Percentiles rank a stretch among this genome's conserved stretches.
Conservation (phyloP, 2,888 invertebrate genomes). For the Druceiella hillmani region DNA sequence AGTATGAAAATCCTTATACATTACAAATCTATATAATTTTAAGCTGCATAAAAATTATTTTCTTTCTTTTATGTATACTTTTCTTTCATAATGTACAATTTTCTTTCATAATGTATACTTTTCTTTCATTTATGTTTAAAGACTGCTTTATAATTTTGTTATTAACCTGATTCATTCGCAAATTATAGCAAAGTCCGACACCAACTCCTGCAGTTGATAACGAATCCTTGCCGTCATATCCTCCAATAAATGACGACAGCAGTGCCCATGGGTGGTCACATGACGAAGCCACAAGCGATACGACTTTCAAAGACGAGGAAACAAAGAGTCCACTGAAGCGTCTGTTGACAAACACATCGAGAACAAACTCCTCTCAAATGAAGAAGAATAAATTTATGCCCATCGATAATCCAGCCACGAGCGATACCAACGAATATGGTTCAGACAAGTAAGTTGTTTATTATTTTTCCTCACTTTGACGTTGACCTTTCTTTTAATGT, state of each 20-base stretch:
- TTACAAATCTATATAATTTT: no score
- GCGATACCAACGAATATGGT: slow-evolving; percentile 39
- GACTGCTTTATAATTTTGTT: no score
- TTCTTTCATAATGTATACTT: no score
- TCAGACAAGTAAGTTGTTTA: slow-evolving; percentile 35
- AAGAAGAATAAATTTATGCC: slow-evolving; percentile 34
- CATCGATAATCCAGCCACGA: slow-evolving; percentile 36
- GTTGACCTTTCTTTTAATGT: background rate
- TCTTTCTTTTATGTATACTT: no score
- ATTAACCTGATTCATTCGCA: no score
- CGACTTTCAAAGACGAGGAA: slow-evolving; percentile 29
- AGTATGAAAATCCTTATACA: no score
- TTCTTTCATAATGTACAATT: no score
- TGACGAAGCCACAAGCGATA: slow-evolving; percentile 27
- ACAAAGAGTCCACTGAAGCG: slow-evolving; percentile 38
- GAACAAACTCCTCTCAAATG: slow-evolving; percentile 2
- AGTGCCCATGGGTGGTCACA: slow-evolving; percentile 33
- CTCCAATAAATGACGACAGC: slow-evolving; percentile 33
- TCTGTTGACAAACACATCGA: background rate
- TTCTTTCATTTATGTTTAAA: no score
- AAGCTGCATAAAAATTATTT: no score
- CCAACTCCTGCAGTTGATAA: background rate
- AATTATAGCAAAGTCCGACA: background rate
- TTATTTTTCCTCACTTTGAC: slow-evolving; percentile 3
- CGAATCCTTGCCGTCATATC: background rate